Evolutionary conservation across 2,113 vertebrate genomes (phyloP).

Genomic region (Coryphaenoides rupestris): DNA sequence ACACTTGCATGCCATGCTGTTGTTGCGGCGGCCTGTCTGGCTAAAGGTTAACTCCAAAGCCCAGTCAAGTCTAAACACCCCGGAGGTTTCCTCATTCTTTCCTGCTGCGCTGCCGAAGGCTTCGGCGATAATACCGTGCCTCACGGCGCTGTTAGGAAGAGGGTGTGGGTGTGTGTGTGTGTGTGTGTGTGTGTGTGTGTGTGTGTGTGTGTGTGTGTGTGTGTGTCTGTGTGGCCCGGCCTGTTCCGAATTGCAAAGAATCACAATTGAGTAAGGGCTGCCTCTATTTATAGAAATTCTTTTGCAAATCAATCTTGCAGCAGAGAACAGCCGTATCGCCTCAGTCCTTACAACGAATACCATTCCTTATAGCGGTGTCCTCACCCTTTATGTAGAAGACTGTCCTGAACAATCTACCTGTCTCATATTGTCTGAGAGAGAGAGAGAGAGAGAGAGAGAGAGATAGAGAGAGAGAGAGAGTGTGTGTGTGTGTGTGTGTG

Average conservation of each 20-base stretch:
- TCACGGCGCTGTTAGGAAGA: constrained; percentile 26
- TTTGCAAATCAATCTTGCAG: not conserved
- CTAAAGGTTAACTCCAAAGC: constrained; percentile 70
- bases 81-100: constrained; percentile 64
- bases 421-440: too few species aligned
- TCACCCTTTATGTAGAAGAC: not conserved
- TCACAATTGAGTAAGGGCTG: not conserved
- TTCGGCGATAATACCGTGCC: constrained; percentile 40
- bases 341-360: too few species aligned
- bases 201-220: constrained; percentile 1
- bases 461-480: too few species aligned
- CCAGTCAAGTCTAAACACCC: constrained; percentile 49
- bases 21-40: constrained; percentile 35
- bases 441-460: too few species aligned
- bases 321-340: not conserved
- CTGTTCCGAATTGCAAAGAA: not conserved
- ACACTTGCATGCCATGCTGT: constrained; percentile 40
- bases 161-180: constrained; percentile 10
- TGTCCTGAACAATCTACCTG: not conserved
- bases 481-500: not conserved
- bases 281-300: not conserved
- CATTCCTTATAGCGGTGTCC: not conserved
- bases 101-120: constrained; percentile 21
- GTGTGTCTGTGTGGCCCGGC: not conserved
- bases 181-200: constrained; percentile 5